Percentiles rank a stretch among this genome's conserved stretches.
These are phyloP conservation scores for Canis aureus DNA, from an alignment of 2,113 vertebrate species.

Conservation along the genomic window DNA sequence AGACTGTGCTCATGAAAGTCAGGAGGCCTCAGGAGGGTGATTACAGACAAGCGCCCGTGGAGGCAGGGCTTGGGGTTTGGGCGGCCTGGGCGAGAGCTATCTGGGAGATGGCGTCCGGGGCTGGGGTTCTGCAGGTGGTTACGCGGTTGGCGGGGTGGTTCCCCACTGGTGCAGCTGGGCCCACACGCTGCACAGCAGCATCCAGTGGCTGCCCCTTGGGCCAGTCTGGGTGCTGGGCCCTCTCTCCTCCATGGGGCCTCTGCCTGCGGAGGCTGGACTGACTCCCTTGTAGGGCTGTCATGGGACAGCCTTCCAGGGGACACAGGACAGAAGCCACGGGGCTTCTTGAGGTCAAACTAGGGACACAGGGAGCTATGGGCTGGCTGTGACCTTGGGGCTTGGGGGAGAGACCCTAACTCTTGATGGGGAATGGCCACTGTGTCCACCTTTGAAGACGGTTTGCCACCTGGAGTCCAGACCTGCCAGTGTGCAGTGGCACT, in stretches of 20 bases:
- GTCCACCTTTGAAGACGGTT: background rate
- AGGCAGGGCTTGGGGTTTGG: background rate
- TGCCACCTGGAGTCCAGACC: too few species aligned
- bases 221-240: background rate
- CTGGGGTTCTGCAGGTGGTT: fast-evolving
- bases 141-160: fast-evolving
- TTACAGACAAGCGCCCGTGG: background rate
- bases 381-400: background rate
- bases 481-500: fast-evolving
- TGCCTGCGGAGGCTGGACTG: too few species aligned
- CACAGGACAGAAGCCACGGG: too few species aligned
- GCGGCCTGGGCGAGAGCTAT: background rate
- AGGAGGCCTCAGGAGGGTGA: background rate
- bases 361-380: background rate
- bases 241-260: background rate
- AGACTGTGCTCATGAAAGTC: background rate
- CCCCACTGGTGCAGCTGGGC: background rate
- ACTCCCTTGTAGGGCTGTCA: background rate
- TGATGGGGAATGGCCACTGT: fast-evolving
- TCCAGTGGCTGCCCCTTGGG: fast-evolving
- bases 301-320: background rate
- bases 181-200: too few species aligned
- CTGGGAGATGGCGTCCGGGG: too few species aligned
- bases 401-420: too few species aligned
- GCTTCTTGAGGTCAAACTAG: background rate